Percentiles rank a stretch among this genome's conserved stretches.
Conservation (phyloP, 2,888 invertebrate species). For the Xylota segnis region DNA sequence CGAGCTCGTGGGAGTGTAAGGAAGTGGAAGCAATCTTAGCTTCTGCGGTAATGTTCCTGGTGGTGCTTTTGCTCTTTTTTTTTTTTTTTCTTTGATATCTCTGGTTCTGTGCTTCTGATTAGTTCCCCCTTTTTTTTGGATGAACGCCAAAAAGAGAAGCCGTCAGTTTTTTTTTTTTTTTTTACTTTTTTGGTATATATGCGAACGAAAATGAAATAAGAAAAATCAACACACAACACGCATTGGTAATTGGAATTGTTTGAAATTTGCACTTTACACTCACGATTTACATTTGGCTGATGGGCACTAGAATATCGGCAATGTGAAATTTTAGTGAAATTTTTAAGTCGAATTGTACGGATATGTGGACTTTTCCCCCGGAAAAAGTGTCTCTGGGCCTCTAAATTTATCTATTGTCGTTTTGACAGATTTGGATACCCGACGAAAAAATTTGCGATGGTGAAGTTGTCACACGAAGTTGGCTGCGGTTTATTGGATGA, state of each 20-base stretch:
- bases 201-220: conserved; percentile 58
- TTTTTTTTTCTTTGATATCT: conserved; percentile 17
- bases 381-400: conserved; percentile 69
- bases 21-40: conserved; percentile 58
- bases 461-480: conserved; percentile 71
- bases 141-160: conserved; percentile 73
- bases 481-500: conserved; percentile 15
- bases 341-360: conserved; percentile 50
- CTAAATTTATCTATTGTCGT: conserved; percentile 72
- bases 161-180: conserved; percentile 62
- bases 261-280: conserved; percentile 54
- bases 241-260: conserved; percentile 40
- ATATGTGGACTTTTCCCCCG: conserved; percentile 75
- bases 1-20: conserved; percentile 13
- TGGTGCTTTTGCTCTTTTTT: conserved; percentile 42
- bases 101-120: conserved; percentile 24
- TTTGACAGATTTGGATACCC: conserved; percentile 70
- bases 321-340: conserved; percentile 35
- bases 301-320: conserved; percentile 13
- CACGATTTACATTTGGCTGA: conserved; percentile 60
- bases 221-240: conserved; percentile 75
- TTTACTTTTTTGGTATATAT: conserved; percentile 70
- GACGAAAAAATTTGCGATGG: conserved; percentile 60
- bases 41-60: conserved; percentile 22
- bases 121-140: conserved; percentile 67